Evolutionary conservation across 2,888 invertebrate genomes (phyloP), one percentile per base, ranked within the genome.

Genomic region (Drosophila rellima): DNA sequence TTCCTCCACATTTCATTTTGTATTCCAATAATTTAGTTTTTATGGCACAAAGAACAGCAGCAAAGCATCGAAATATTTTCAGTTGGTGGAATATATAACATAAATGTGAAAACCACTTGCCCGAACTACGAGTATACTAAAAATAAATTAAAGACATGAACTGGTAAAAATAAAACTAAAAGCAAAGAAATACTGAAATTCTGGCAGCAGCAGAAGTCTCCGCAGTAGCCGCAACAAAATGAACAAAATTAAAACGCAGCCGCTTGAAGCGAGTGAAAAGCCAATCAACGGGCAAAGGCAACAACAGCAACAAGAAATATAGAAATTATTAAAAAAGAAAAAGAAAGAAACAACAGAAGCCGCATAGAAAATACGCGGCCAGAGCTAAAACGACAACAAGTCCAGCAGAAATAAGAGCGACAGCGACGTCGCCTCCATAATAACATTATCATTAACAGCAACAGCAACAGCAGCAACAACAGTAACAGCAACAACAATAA

Each of bases 211-310:
- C 50, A 23, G 2, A 13, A 44, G 64, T 74, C 59, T 50, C 54
- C 64, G 42, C 55, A 55, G 55, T 51, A 64, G 54, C 56, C 26
- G 39, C 52, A 31, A 35, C 33, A 35, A 86, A 63, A 75, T 82
- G 72, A 78, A 86, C 72, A 78, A 68, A 83, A 85, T 82, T 83
- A 85, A 85, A 79, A 88, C 55, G 70, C 85, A 82, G 80, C 73
- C 82, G 84, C 70, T 87, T 84, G 79, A 68, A 78, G 72, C 69
- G 66, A 65, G 26, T 20, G 63, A 55, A 70, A 65, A 70, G 59
- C 62, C 85, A 87, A 82, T 82, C 88, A 81, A 69, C 87, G 78
- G 33, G 33, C 65, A 72, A 62, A 33, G 64, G 17, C 59, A 47
- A 51, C 23, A 39, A 44, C 44, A 47, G 70, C 11, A 67, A 61